Percentiles rank a stretch among this genome's conserved stretches.
Conservation (phyloP, 2,797 vertebrate genomes). For the Prionace glauca region DNA sequence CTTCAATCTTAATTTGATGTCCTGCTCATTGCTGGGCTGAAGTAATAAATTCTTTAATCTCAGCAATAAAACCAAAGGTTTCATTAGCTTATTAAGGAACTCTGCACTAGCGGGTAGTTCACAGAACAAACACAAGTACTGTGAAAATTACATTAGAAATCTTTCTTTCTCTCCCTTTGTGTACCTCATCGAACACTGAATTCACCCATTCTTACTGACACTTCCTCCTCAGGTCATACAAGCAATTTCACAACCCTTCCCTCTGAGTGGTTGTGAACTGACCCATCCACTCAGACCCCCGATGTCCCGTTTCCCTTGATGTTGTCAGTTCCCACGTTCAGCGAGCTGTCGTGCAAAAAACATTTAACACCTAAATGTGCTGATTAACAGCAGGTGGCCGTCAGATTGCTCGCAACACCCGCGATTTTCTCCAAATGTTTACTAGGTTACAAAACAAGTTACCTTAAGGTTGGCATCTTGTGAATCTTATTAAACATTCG, state of each 20-base stretch:
- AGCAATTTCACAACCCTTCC: too few species aligned
- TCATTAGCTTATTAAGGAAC: neutral
- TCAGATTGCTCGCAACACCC: neutral
- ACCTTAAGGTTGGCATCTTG: conserved; percentile 99
- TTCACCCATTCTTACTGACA: neutral
- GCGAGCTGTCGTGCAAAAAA: too few species aligned
- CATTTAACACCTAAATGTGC: neutral
- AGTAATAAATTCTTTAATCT: neutral
- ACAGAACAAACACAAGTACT: neutral
- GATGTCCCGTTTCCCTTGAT: neutral
- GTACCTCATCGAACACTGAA: neutral
- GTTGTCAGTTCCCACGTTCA: neutral
- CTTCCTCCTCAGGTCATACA: neutral
- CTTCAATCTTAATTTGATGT: too few species aligned
- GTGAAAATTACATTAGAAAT: neutral
- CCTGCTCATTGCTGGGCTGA: too few species aligned
- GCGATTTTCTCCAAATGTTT: neutral
- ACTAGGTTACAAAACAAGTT: conserved; percentile 46
- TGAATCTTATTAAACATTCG: conserved; percentile 99
- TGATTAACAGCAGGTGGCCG: neutral
- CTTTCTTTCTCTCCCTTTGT: neutral
- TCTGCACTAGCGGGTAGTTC: neutral
- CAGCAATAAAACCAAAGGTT: neutral
- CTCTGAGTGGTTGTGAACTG: too few species aligned
- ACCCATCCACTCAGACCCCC: too few species aligned